Base-by-base conservation (phyloP, 2,888 invertebrate genomes). In the Leptarthrus brevirostris region DNA sequence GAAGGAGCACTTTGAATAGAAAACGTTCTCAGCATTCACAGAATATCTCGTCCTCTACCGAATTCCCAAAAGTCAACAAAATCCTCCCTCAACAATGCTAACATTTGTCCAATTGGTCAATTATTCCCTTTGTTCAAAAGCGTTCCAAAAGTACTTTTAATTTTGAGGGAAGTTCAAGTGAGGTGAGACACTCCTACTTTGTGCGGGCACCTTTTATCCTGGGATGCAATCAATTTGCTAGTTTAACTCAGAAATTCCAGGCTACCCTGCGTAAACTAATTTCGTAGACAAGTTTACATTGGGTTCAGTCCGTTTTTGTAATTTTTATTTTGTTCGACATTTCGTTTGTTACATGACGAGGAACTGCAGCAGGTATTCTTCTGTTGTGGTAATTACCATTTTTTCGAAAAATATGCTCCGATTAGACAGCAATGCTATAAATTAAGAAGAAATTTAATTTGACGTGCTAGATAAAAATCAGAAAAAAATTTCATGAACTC, bases 91-190 rank as follows among this genome's bases (percentile, higher is more conserved):
- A 76, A 76, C 77, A 76, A 78, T 76, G 76, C 78, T 74, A 78
- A 78, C 78, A 78, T 77, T 77, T 78, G 76, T 76, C 76, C 74
- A 74, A 71, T 75, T 77, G 76, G 76, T 77, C 77, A 77, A 78
- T 78, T 78, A 78, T 78, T 77, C 76, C 74, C 74, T 78, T 77
- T 77, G 76, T 78, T 78, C 76, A 61, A 71, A 76, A 76, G 75
- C 76, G 76, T 64, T 61, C 69, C 53, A 18, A 8, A 74, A 76
- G 64, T 74, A 70, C 74, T 74, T 73, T 75, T 77, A 74, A 78
- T 69, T 69, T 69, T 34, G 36, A 52, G 52, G 34, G 69, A 30
- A 69, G 49, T 30, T 49, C 30, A 34, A 52, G 49, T 6, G 69
- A 69, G 69, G 69, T 69, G 34, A 69, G 69, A 44, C 24, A 24